Evolutionary conservation across 2,797 vertebrate species (phyloP).

Genomic region (Ambastaia sidthimunki): DNA sequence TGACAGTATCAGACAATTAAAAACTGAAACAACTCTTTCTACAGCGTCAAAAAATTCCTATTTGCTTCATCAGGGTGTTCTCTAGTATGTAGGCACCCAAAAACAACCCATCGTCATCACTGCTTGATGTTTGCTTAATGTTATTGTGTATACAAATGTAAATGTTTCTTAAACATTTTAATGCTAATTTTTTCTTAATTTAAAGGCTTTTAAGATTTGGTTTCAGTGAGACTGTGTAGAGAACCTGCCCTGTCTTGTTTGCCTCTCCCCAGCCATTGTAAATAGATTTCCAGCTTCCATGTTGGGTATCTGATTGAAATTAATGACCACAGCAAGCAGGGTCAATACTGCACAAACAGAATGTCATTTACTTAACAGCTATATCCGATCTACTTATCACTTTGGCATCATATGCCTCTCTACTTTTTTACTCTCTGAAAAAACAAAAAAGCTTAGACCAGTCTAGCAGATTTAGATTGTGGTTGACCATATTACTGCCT

Average conservation of each 20-base stretch:
- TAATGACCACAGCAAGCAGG: slow-evolving; percentile 44
- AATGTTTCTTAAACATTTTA: background rate
- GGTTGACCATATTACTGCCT: background rate
- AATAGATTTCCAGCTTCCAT: slow-evolving; percentile 15
- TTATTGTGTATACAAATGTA: too few relatives aligned
- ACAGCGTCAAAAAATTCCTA: too few relatives aligned
- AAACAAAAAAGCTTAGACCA: slow-evolving; percentile 6
- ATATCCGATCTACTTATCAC: slow-evolving; percentile 9
- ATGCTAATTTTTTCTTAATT: background rate
- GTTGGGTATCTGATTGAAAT: slow-evolving; percentile 56
- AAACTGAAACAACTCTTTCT: too few relatives aligned
- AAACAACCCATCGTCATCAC: too few relatives aligned
- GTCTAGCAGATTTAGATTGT: background rate
- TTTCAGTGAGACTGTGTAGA: background rate
- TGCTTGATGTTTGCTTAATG: too few relatives aligned
- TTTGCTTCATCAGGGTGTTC: too few relatives aligned
- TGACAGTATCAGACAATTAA: too few relatives aligned
- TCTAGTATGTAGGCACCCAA: too few relatives aligned
- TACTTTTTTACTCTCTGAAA: background rate
- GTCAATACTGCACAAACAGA: slow-evolving; percentile 56
- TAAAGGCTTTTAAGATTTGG: background rate
- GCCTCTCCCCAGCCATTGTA: slow-evolving; percentile 19
- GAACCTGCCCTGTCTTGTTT: slow-evolving; percentile 36
- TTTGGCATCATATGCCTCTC: background rate
- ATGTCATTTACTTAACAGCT: slow-evolving; percentile 31